A percentile compares a stretch with the other conserved stretches of the same genome.
These are phyloP conservation scores for Tonatia bakeri DNA, from an alignment of 2,113 vertebrate genomes.

Conservation along the genomic window DNA sequence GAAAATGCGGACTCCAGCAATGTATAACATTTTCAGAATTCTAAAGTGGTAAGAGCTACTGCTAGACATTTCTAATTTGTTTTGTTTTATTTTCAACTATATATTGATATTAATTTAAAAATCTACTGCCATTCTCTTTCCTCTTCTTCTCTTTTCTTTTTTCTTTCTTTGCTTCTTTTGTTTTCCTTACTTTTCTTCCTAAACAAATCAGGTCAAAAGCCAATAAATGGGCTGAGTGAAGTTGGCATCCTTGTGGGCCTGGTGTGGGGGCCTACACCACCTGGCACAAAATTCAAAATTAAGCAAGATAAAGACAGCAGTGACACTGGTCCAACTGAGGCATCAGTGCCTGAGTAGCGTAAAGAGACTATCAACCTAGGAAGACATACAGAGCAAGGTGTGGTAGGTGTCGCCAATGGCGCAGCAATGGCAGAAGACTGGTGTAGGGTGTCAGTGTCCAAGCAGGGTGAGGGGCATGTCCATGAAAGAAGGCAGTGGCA, in stretches of 20 bases:
- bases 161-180: neutral
- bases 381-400: neutral
- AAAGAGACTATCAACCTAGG: neutral
- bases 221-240: neutral
- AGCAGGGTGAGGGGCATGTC: neutral
- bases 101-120: neutral
- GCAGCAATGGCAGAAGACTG: neutral
- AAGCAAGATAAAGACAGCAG: neutral
- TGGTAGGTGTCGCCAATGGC: neutral
- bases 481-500: too few relatives aligned
- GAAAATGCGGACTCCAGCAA: neutral
- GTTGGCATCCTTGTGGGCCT: neutral
- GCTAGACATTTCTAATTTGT: neutral
- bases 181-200: neutral
- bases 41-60: neutral
- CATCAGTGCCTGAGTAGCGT: neutral
- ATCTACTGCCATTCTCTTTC: neutral
- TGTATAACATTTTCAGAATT: neutral
- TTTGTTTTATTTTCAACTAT: neutral
- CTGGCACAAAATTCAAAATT: neutral
- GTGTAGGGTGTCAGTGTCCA: neutral
- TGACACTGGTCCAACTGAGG: rapidly evolving
- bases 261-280: neutral
- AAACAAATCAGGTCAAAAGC: neutral
- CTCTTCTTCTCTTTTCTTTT: neutral